Evolutionary conservation across 2,888 invertebrate genomes (phyloP), one percentile per base, ranked within the genome.

Genomic region (Nephrocerus scutellatus): DNA sequence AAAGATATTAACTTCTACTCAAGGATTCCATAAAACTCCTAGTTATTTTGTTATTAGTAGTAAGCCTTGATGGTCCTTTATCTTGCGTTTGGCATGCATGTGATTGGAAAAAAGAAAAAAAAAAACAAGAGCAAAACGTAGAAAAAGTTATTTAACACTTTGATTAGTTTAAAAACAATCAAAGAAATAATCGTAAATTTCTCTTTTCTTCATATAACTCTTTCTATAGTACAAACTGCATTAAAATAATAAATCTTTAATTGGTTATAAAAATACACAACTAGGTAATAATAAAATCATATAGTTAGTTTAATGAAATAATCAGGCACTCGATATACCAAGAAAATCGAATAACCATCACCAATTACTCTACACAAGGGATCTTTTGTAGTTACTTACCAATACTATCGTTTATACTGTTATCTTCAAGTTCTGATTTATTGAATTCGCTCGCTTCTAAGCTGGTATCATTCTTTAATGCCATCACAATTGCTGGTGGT

Each of bases 21-120:
- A 54, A 52, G 53, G 50, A 49, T 58, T 57, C 56, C 53, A 55
- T 58, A 52, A 56, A 61, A 57, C 48, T 60, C 62, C 62, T 64
- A 64, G 53, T 60, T 53, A 60, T 63, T 53, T 56, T 59, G 53
- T 55, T 62, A 57, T 56, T 60, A 60, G 64, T 60, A 52, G 54
- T 54, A 57, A 63, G 56, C 60, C 62, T 60, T 59, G 49, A 54
- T 52, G 56, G 45, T 53, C 55, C 57, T 54, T 56, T 54, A 53
- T 50, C 52, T 50, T 47, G 36, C 30, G 21, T 26, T 32, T 36
- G 13, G 26, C 31, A 46, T 29, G 34, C 44, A 41, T 44, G 39
- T 35, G 40, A 28, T 36, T 32, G 37, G 30, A 45, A 36, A 30
- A 39, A 39, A 13, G 30, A 20, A 20, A 38, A 29, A 40, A 29